Base-by-base conservation (phyloP, 35 echinoderm and acorn worm genomes). In the Holothuria glaberrima region DNA sequence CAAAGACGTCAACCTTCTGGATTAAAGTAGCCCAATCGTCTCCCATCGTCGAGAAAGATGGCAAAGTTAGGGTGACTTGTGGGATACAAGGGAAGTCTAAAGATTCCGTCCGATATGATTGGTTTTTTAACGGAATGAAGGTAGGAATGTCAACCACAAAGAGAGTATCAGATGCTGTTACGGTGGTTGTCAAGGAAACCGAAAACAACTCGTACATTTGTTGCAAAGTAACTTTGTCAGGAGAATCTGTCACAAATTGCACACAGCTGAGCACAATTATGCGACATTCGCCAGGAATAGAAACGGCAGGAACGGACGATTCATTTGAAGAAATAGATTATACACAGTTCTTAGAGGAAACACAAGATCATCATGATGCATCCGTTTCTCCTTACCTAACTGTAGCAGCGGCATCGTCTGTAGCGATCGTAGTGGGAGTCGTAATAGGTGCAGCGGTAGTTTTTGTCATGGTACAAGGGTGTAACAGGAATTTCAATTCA, bases 81-180 rank as follows among this genome's bases (percentile, higher is more conserved):
- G 36, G 50, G 48, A 28, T 82, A 27, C 19, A 60, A 48, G 79
- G 79, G 0, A 82, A 27, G 14, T 25, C 48, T 12, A 24, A 82
- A 26, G 74, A 14, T 30, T 17, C 59, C 4, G 21, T 44, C 6
- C 32, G 32, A 66, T 86, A 36, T 86, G 59, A 68, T 25, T 86
- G 83, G 83, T 86, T 86, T 68, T 46, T 86, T 10, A 86, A 86
- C 59, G 83, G 62, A 36, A 86, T 86, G 27, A 63, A 45, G n/a
- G 83, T 86, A 22, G 79, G 79, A 20, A 29, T 33, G 24, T 30
- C 79, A 25, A 48, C 50, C 19, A 60, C 48, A n/a, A 56, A 57
- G 48, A 50, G 30, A 30, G 48, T 19, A 57, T 82, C 46, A 18
- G 79, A 58, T 60, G 66, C 31, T 12, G 57, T 82, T 27, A 33